A percentile compares a stretch with the other conserved stretches of the same genome.
These are phyloP conservation scores for Erpobdella octoculata DNA, from an alignment of 2,888 invertebrate genomes.

Conservation along the genomic window DNA sequence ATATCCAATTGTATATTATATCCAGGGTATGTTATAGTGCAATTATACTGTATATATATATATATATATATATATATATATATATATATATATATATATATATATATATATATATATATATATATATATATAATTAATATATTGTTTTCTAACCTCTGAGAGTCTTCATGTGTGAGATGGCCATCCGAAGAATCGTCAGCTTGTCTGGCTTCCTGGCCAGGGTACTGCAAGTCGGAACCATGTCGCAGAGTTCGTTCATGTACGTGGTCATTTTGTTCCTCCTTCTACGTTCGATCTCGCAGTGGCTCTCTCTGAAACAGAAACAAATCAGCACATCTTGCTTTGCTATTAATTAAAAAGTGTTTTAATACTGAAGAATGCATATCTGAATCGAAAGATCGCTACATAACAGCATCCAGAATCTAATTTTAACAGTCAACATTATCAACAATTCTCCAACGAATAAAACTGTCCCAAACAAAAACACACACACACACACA, in stretches of 20 bases:
- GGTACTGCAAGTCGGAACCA: conserved; percentile 98
- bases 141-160: conserved; percentile 67
- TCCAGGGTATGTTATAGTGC: not conserved
- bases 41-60: not conserved
- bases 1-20: too few species aligned
- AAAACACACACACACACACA: too few species aligned
- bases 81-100: not conserved
- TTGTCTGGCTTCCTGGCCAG: conserved; percentile 97
- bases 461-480: too few species aligned
- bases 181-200: conserved; percentile 95
- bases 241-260: conserved; percentile 96
- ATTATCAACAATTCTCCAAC: too few species aligned
- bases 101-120: not conserved
- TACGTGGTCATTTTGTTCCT: conserved; percentile 99
- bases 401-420: too few species aligned
- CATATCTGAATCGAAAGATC: not conserved
- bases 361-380: not conserved
- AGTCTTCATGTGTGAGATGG: conserved; percentile 97
- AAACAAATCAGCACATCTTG: not conserved
- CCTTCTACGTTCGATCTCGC: conserved; percentile 93
- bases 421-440: too few species aligned
- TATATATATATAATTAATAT: not conserved
- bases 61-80: not conserved
- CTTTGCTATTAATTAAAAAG: not conserved
- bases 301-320: conserved; percentile 80